These are phyloP conservation scores for Apis cerana DNA, from an alignment of 1,140 invertebrate species.

Conservation along the genomic window DNA sequence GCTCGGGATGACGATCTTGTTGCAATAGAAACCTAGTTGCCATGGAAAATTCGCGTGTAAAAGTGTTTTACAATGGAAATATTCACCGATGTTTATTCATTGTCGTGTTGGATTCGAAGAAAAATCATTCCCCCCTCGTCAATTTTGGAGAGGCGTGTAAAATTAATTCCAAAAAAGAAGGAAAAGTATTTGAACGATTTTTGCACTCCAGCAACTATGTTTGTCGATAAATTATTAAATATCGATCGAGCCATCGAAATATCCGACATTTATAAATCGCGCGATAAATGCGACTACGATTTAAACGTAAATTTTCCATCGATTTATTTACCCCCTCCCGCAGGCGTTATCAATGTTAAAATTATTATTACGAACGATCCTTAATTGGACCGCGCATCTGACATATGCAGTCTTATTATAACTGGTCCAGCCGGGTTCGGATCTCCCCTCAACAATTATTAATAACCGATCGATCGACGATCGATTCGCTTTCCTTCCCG, in stretches of 20 bases:
- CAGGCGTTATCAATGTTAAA: neutral
- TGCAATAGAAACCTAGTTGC: too few relatives aligned
- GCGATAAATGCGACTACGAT: too few relatives aligned
- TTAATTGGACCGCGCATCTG: neutral
- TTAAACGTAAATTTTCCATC: neutral
- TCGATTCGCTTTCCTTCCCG: neutral
- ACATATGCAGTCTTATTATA: neutral
- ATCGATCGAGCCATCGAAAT: too few relatives aligned
- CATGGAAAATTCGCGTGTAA: neutral
- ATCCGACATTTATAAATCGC: neutral
- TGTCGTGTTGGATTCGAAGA: neutral
- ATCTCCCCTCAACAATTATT: neutral
- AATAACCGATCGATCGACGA: neutral
- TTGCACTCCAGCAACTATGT: too few relatives aligned
- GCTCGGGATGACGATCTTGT: neutral
- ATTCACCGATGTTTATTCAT: neutral
- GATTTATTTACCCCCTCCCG: neutral
- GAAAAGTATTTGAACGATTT: too few relatives aligned
- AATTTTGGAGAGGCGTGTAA: too few relatives aligned
- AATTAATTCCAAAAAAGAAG: too few relatives aligned
- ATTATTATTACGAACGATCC: constrained; percentile 9
- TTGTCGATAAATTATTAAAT: too few relatives aligned
- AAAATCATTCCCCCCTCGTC: too few relatives aligned
- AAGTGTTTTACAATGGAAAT: neutral
- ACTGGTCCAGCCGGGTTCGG: neutral